These are phyloP conservation scores for Montipora sp. DNA, from an alignment of 64 coral and sea anemone species.

Conservation along the genomic window DNA sequence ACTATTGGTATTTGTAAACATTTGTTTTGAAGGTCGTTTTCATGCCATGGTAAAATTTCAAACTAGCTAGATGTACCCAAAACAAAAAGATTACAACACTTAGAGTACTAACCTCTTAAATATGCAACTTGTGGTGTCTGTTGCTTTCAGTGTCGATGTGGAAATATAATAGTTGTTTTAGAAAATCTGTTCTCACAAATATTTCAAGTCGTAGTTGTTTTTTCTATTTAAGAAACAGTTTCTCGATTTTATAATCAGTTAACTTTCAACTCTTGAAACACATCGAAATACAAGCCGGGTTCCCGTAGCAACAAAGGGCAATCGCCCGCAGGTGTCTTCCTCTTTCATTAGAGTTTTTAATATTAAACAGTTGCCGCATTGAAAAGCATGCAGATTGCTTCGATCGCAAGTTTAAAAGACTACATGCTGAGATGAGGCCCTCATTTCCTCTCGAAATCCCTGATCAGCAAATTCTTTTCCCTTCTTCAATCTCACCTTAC, in stretches of 20 bases:
- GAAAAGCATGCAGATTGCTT: not conserved
- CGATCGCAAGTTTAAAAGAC: too few species aligned
- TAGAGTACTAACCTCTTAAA: not conserved
- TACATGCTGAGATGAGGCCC: too few species aligned
- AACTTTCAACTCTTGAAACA: not conserved
- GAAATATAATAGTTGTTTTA: not conserved
- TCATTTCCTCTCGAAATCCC: too few species aligned
- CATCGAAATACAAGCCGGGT: not conserved
- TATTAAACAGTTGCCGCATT: not conserved
- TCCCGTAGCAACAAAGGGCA: constrained; percentile 12
- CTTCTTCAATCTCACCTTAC: too few species aligned
- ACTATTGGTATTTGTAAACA: too few species aligned
- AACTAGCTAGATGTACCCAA: too few species aligned
- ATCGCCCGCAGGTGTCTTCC: constrained; percentile 2
- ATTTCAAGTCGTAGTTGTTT: not conserved
- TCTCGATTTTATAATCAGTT: not conserved
- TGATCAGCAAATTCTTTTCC: too few species aligned
- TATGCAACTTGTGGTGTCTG: not conserved
- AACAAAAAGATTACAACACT: not conserved
- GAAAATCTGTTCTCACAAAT: not conserved
- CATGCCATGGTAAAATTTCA: too few species aligned
- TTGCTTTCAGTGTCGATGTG: not conserved
- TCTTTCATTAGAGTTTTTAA: not conserved
- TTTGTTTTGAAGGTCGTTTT: too few species aligned
- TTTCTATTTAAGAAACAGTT: not conserved